These are phyloP conservation scores for Bufo bufo DNA, from an alignment of 2,113 vertebrate species.

Conservation along the genomic window DNA sequence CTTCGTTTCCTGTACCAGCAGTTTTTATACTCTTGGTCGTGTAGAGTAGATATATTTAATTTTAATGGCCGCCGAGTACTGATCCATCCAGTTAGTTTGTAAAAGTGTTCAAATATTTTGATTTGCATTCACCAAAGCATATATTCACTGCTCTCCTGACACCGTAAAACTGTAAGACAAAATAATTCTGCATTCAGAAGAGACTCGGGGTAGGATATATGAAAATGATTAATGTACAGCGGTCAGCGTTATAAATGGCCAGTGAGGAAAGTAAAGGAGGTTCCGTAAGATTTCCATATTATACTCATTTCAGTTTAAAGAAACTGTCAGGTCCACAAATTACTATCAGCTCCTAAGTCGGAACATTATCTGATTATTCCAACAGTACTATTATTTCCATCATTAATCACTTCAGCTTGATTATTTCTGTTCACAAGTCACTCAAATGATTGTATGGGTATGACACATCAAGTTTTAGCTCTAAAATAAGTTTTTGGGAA, in stretches of 20 bases:
- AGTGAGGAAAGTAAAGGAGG: background rate
- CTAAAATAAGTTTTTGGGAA: background rate
- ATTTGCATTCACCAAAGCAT: background rate
- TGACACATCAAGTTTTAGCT: background rate
- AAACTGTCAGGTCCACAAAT: background rate
- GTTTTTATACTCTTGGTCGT: constrained; percentile 13
- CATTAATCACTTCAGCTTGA: background rate
- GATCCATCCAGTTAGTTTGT: background rate
- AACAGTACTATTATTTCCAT: background rate
- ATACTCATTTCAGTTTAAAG: background rate
- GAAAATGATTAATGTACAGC: constrained; percentile 1
- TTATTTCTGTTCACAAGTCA: background rate
- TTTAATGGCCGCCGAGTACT: constrained; percentile 16
- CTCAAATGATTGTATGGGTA: background rate
- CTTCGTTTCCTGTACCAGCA: background rate
- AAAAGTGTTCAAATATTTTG: constrained; percentile 16
- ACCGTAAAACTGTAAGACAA: background rate
- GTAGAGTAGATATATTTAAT: background rate
- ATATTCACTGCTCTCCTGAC: background rate
- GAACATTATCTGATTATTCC: background rate
- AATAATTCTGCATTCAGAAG: background rate
- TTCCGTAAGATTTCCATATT: background rate
- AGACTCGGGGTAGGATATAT: background rate
- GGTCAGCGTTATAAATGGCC: background rate
- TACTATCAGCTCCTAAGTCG: background rate